These are phyloP conservation scores for Eurystomus gularis DNA, from an alignment of 2,113 vertebrate genomes.

Conservation along the genomic window DNA sequence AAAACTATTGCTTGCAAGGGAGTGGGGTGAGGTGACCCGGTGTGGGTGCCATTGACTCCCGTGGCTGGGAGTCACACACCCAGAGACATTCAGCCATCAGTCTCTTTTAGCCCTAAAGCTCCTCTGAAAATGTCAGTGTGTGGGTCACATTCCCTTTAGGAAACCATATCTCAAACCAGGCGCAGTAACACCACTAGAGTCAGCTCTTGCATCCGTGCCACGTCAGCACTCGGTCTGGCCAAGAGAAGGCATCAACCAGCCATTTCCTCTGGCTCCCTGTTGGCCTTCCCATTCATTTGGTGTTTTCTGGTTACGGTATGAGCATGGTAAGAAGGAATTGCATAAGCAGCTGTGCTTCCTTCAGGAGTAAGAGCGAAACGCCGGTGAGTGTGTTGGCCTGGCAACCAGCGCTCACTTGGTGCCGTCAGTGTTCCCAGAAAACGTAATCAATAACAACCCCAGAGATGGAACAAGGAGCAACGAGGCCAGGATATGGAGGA, in stretches of 20 bases:
- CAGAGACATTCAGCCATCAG: background rate
- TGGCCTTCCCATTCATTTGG: background rate
- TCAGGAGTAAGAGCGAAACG: background rate
- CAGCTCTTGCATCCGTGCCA: rapidly evolving
- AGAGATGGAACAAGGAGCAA: background rate
- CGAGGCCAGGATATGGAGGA: background rate
- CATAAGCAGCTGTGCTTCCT: background rate
- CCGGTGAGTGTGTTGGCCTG: conserved; percentile 7
- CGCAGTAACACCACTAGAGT: background rate
- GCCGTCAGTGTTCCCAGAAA: background rate
- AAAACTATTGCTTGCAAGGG: background rate
- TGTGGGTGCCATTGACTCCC: background rate
- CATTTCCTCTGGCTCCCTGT: background rate
- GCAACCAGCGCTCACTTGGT: background rate
- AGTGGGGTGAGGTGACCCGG: background rate
- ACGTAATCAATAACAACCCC: background rate
- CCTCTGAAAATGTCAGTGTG: background rate
- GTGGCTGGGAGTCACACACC: background rate
- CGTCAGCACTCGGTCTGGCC: background rate
- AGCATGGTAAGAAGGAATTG: background rate
- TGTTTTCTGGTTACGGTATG: background rate
- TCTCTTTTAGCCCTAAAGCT: background rate
- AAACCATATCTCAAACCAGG: rapidly evolving
- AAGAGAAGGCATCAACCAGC: background rate
- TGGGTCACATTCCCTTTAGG: background rate